Evolutionary conservation across 2,888 invertebrate species (phyloP).

Genomic region (Ptychoptera contaminata): DNA sequence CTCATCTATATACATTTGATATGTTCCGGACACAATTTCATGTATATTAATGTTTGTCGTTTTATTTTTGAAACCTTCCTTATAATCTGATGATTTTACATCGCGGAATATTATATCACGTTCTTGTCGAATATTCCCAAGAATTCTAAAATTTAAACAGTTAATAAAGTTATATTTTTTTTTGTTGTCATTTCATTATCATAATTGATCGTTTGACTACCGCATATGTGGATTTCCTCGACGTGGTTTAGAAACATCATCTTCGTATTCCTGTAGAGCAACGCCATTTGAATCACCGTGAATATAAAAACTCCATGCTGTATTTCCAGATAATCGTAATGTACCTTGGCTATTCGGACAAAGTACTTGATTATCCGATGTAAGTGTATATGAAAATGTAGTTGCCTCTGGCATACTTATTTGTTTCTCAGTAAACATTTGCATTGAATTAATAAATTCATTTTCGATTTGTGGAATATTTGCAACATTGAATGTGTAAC

Average conservation of each 20-base stretch:
- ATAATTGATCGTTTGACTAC: no score
- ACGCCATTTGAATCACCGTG: conserved; percentile 7
- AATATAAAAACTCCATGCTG: conserved; percentile 21
- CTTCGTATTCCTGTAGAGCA: conserved; percentile 10
- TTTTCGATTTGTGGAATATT: conserved; percentile 11
- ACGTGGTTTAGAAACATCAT: conserved; percentile 22
- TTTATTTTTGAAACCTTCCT: neutral
- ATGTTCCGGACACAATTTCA: conserved; percentile 15
- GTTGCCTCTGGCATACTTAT: conserved; percentile 11
- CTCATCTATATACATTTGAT: conserved; percentile 15
- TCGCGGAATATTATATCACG: no score
- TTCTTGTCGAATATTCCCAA: no score
- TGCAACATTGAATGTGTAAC: conserved; percentile 15
- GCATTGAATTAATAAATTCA: conserved; percentile 14
- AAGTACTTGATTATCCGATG: neutral
- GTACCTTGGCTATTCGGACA: neutral
- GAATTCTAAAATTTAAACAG: no score
- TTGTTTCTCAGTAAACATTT: conserved; percentile 17
- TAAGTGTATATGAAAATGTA: neutral
- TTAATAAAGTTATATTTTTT: no score
- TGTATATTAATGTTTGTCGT: conserved; percentile 11
- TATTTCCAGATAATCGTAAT: no score
- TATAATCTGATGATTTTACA: no score
- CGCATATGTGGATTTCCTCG: conserved; percentile 20
- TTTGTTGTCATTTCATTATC: no score